Evolutionary conservation across 2,113 vertebrate genomes (phyloP).

Genomic region (Microtus oregoni): DNA sequence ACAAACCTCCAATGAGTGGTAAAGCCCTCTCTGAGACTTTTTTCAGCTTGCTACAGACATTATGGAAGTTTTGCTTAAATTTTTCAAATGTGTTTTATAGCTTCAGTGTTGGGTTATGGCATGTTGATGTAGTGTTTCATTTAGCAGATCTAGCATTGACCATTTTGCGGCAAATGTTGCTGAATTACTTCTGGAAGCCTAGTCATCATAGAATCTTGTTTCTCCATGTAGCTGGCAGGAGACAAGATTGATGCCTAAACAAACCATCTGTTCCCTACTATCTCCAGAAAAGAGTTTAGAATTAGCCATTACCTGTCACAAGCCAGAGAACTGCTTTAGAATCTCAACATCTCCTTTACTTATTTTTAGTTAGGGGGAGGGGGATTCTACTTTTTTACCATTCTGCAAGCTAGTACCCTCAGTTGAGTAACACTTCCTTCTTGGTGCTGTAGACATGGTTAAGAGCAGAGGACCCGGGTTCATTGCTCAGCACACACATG

Average conservation of each 20-base stretch:
- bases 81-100: neutral
- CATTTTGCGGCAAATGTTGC: constrained; percentile 11
- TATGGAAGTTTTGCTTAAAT: neutral
- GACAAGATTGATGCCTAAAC: constrained; percentile 36
- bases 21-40: constrained; percentile 74
- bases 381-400: neutral
- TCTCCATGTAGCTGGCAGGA: neutral
- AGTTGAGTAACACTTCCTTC: neutral
- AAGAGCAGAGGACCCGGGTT: neutral
- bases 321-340: constrained; percentile 30
- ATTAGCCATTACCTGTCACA: neutral
- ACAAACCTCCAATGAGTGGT: constrained; percentile 91
- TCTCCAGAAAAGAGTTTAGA: constrained; percentile 40
- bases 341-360: neutral
- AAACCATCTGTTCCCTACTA: neutral
- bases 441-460: neutral
- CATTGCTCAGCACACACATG: neutral
- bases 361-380: constrained; percentile 1
- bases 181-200: neutral
- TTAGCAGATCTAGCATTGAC: neutral
- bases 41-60: neutral
- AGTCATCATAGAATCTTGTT: neutral
- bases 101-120: neutral
- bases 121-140: neutral
- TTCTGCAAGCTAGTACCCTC: neutral